Evolutionary conservation across 30 jellyfish, hydroid and myxozoan species (phyloP), one percentile per base, ranked within the genome.

Genomic region (Aurelia aurita): DNA sequence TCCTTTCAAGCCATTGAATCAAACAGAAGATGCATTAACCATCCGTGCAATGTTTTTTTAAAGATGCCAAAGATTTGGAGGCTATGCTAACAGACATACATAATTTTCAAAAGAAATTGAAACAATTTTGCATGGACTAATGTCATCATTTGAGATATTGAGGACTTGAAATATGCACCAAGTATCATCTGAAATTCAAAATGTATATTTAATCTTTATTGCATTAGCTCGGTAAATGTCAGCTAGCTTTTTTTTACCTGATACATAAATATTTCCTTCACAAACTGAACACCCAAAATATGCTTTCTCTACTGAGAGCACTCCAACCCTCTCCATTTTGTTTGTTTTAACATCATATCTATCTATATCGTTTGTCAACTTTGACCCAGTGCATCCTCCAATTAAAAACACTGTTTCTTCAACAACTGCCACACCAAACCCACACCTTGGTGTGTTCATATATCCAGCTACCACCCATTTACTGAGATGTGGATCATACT

Each of bases 361-460:
- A 63, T 85, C 89, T 43, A 85, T 74, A 67, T 75, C 89, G 31
- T 66, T 85, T 20, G 89, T 55, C 55, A 85, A 49, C 53, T 74
- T 75, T 21, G 88, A 58, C 18, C 95, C 95, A 73, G 75, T 49
- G 54, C 95, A 85, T 4, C 95, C 95, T 3, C 95, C 95, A 14
- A 85, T 72, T 58, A 85, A 35, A 64, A 85, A 85, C 6, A 74
- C 89, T 21, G 31, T 60, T 1, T 85, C 85, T 34, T 75, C 89
- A 23, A 85, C 78, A 46, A 75, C 89, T 19, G 89, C 88, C 28
- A 75, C 75, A 26, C 89, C 82, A 65, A 85, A 73, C 18, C 95
- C 95, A 73, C 95, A 85, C 61, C 95, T 60, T 49, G 95, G 95
- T 13, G 64, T 55, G 43, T 54, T 23, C 89, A 85, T 61, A 23